These are phyloP conservation scores for Drosophila virilis DNA, from an alignment of 1,140 invertebrate species.

Conservation along the genomic window DNA sequence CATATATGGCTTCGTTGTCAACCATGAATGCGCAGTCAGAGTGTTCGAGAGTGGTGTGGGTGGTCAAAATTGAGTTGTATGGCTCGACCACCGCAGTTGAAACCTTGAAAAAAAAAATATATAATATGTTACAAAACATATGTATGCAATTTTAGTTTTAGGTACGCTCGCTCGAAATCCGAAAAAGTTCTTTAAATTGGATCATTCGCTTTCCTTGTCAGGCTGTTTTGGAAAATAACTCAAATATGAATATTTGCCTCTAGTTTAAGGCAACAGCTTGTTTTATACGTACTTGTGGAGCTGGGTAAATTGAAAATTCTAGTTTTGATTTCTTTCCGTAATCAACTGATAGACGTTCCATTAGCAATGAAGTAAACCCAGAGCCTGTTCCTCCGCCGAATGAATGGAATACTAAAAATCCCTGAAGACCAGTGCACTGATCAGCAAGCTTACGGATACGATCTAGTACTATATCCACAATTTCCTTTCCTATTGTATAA, in stretches of 20 bases:
- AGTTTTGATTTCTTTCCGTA: conserved; percentile 93
- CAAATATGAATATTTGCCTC: not conserved
- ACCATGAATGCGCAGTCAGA: conserved; percentile 94
- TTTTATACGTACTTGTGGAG: conserved; percentile 89
- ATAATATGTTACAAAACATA: not conserved
- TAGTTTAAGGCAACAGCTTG: too few relatives aligned
- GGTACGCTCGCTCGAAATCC: too few relatives aligned
- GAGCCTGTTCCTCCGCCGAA: conserved; percentile 94
- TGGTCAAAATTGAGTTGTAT: conserved; percentile 92
- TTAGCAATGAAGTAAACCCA: conserved; percentile 92
- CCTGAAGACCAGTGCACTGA: conserved; percentile 92
- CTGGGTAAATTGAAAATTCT: conserved; percentile 94
- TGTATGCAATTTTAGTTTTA: not conserved
- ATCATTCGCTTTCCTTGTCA: too few relatives aligned
- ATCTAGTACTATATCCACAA: conserved; percentile 92
- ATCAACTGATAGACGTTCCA: conserved; percentile 92
- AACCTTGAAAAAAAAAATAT: conserved; percentile 83
- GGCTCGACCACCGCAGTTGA: conserved; percentile 94
- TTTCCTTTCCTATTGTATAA: conserved; percentile 95
- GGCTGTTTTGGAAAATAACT: too few relatives aligned
- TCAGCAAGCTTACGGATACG: conserved; percentile 90
- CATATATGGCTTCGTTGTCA: conserved; percentile 95
- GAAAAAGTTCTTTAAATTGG: too few relatives aligned
- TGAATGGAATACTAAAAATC: conserved; percentile 94
- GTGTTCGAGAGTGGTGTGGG: conserved; percentile 92